Evolutionary conservation across 2,113 vertebrate species (phyloP), one percentile per base, ranked within the genome.

Genomic region (Mesocricetus auratus): DNA sequence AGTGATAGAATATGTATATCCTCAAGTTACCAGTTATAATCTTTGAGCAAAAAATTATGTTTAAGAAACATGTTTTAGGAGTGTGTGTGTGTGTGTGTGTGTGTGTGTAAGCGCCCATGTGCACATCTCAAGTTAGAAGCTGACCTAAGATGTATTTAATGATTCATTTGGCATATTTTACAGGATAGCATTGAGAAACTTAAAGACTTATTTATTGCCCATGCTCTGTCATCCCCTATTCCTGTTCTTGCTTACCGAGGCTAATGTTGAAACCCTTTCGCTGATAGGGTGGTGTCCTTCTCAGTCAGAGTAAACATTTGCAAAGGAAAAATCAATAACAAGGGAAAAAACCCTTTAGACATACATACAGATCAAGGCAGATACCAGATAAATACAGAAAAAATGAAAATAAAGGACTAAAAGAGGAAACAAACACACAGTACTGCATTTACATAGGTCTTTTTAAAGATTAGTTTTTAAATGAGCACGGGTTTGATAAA

Each of bases 261-360:
- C 91, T 96, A 96, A 77, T 1, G 95, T 5, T 87, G 94, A 96
- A 96, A 96, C 79, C 82, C 92, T 94, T 96, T 97, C 96, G 89
- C 36, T 96, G 81, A 94, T 56, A 86, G 3, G 66, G n/a, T 94
- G 87, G 45, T 91, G 77, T 95, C 78, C 77, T 94, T 93, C 31
- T 89, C 47, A 94, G 95, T 91, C 93, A 95, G 86, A 96, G 36
- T 77, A 95, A 95, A 96, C 22, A 92, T 94, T 95, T 89, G 74
- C 77, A 95, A 8, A 94, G 82, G 69, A 94, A 96, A 95, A 96
- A 79, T 87, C 78, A 96, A 89, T 42, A 94, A 90, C 2, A 90
- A 90, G 69, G 56, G 92, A 95, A 77, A 96, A 97, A 94, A 96
- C 93, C 22, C 22, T 50, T 50, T 50, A 50, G 50, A 50, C 50